phyloP scores from a whole-genome alignment of 1,140 invertebrate species.

The Fopius arisanus region DNA sequence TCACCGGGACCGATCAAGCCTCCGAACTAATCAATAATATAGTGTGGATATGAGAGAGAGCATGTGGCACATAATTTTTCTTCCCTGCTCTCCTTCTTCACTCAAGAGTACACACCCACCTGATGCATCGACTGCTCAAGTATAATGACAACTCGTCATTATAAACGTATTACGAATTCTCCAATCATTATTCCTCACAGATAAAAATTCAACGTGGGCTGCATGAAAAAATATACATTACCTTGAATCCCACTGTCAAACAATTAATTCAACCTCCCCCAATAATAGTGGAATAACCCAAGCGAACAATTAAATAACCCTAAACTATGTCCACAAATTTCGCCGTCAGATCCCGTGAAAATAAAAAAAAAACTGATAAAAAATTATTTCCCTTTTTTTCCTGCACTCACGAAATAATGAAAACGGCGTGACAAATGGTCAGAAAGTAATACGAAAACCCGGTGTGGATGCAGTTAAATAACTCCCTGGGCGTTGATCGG shows the following conservation, averaged over 20 bases:
- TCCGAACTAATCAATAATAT: conserved; percentile 61
- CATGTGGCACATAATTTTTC: conserved; percentile 6
- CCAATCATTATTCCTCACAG: not conserved
- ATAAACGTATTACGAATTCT: conserved; percentile 56
- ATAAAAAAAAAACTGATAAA: not conserved
- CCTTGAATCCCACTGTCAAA: not conserved
- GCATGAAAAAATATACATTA: not conserved
- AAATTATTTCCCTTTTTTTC: not conserved
- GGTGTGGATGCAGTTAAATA: conserved; percentile 9
- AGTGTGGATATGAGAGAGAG: not conserved
- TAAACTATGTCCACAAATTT: not conserved
- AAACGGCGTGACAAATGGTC: conserved; percentile 3
- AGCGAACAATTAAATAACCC: not conserved
- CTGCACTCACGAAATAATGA: not conserved
- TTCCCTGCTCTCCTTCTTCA: conserved; percentile 13
- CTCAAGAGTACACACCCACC: not conserved
- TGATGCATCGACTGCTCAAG: conserved; percentile 27
- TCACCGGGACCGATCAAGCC: conserved; percentile 51
- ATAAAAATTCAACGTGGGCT: not conserved
- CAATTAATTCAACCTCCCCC: not conserved
- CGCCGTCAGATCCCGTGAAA: not conserved
- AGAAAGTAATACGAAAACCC: conserved; percentile 13
- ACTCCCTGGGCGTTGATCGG: conserved; percentile 8
- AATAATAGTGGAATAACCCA: not conserved
- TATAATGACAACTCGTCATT: conserved; percentile 59